Evolutionary conservation across 1,140 invertebrate genomes (phyloP), one percentile per base, ranked within the genome.

Genomic region (Orussus abietinus): DNA sequence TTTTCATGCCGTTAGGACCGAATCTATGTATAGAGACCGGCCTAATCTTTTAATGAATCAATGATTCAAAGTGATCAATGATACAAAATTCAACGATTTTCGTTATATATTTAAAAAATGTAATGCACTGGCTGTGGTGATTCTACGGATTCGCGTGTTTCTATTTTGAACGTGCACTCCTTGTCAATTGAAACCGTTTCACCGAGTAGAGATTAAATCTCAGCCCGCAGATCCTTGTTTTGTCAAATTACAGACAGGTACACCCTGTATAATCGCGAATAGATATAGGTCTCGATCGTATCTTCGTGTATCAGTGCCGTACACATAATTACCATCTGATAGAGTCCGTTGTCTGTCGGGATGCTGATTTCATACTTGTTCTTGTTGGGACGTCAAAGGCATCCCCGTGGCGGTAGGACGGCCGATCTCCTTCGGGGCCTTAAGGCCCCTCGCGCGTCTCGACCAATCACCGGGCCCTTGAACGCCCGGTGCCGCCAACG

Each of bases 321-420:
- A 64, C 63, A 67, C 67, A 66, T 73, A 73, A 73, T 73, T 73
- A 71, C 69, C 59, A 70, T 73, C 64, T 69, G 68, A 73, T 73
- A 71, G 68, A 69, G 68, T 70, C 64, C 56, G 66, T 68, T 68
- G 67, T 69, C 64, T 64, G 69, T 69, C 61, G 61, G 22, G 64
- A 64, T 57, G 61, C 57, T 64, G 67, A 69, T 72, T 69, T 67
- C 49, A 66, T 66, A 64, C 66, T 69, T 70, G 57, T 66, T 72
- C 59, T 61, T 70, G 53, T 70, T 72, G 58, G 49, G 57, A 59
- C 66, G 65, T 70, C 69, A 72, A 69, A 70, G 56, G 58, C 59
- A 66, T 67, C 59, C 61, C 63, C 47, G 56, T 64, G 51, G 64
- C 61, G 56, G 64, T 69, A 69, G 66, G 66, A 70, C 51, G 67